Percentiles rank a stretch among this genome's conserved stretches.
Evolutionary conservation across 2,797 vertebrate genomes (phyloP).

Genomic region (Lacerta bilineata): DNA sequence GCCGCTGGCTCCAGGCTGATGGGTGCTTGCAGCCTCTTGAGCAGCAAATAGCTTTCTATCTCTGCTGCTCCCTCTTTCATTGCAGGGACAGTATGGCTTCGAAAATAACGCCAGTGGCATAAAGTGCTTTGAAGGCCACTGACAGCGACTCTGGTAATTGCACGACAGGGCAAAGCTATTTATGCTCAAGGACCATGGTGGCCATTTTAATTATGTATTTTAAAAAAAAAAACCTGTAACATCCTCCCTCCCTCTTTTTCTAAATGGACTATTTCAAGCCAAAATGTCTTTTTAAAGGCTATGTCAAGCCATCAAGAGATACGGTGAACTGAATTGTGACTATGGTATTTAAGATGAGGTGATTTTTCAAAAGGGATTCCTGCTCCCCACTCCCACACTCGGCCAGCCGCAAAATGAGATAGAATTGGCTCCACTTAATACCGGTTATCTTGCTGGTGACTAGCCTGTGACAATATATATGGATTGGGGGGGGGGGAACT

Average conservation of each 20-base stretch:
- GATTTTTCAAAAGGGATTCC: background rate
- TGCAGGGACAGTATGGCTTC: background rate
- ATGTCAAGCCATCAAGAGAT: background rate
- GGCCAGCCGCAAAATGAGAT: background rate
- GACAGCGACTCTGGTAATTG: background rate
- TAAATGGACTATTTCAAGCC: background rate
- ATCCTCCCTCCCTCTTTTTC: background rate
- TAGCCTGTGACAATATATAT: no score
- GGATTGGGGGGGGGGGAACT: no score
- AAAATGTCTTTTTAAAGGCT: background rate
- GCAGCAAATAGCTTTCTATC: background rate
- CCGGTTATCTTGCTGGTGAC: background rate
- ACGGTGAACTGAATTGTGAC: background rate
- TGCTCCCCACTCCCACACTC: background rate
- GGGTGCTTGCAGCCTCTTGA: background rate
- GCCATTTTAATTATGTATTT: background rate
- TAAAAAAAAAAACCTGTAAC: background rate
- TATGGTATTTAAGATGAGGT: background rate
- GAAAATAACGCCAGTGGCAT: background rate
- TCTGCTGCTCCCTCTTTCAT: rapidly evolving
- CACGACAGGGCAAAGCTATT: background rate
- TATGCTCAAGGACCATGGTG: background rate
- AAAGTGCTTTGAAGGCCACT: background rate
- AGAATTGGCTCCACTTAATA: background rate
- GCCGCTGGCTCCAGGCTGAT: slow-evolving; percentile 43